Evolutionary conservation across 2,797 vertebrate genomes (phyloP), one percentile per base, ranked within the genome.

Genomic region (Anableps anableps): DNA sequence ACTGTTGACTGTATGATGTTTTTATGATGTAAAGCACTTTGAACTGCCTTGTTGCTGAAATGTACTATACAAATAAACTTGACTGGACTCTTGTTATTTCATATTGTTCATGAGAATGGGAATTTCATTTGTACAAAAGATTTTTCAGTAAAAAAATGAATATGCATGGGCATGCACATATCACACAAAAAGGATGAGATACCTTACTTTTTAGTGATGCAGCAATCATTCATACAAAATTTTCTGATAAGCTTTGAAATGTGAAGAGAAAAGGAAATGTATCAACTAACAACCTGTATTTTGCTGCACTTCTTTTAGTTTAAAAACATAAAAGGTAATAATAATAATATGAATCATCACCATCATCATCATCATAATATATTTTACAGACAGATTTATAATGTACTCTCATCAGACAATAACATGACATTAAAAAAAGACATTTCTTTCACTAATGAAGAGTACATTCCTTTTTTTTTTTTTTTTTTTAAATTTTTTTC

Each of bases 401-500:
- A n/a, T 55, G 23, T 5, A 55, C 26, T 55, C 50, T 51, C 50
- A 51, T 21, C 50, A 51, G 50, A 50, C 43, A 47, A 13, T 11
- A 47, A 47, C 53, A 26, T 55, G 23, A 0, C 21, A 9, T 26
- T 14, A 55, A 55, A 43, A n/a, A n/a, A n/a, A n/a, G n/a, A n/a
- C n/a, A n/a, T n/a, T n/a, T n/a, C n/a, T n/a, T n/a, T n/a, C n/a
- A n/a, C n/a, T n/a, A n/a, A n/a, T n/a, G 26, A 55, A 8, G 2
- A 50, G 31, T 36, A 41, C 21, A 1, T 47, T 36, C 16, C 43
- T 36, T 21, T 16, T 1, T 75, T 55, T 53, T 10, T 11, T 3
- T 41, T 38, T 72, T 60, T 74, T 53, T 51, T 17, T 60, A 58
- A 82, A 74, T 36, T 21, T 34, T 1, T 76, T 68, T 80, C 16